Conservation (phyloP, 2,797 vertebrate species). For the Acrossocheilus wenchowensis region DNA sequence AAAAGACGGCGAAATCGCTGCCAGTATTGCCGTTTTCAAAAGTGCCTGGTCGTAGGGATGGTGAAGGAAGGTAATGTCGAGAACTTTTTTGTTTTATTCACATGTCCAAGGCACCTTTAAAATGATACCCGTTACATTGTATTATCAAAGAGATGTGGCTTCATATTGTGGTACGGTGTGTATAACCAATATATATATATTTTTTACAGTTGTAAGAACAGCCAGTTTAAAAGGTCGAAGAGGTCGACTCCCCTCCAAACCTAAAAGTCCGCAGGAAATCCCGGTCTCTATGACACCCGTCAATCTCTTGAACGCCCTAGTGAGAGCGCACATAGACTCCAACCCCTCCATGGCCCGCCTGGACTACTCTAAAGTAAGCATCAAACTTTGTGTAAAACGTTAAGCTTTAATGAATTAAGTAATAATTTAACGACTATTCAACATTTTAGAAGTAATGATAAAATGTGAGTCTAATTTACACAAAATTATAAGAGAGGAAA, state of each 20-base stretch:
- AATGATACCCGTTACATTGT: background rate
- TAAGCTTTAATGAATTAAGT: background rate
- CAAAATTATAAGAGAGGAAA: background rate
- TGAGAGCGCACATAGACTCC: slow-evolving; percentile 94
- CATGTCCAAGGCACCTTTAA: background rate
- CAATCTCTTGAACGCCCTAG: slow-evolving; percentile 87
- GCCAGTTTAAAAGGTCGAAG: slow-evolving; percentile 92
- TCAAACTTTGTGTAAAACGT: background rate
- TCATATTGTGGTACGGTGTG: background rate
- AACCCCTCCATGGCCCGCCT: slow-evolving; percentile 90
- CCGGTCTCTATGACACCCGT: slow-evolving; percentile 83
- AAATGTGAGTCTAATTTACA: background rate
- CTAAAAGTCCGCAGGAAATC: slow-evolving; percentile 85
- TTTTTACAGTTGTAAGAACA: slow-evolving; percentile 89
- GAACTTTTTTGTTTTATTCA: slow-evolving; percentile 7
- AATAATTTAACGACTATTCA: background rate
- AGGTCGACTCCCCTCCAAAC: slow-evolving; percentile 94
- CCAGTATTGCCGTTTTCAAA: slow-evolving; percentile 97
- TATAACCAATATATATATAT: background rate
- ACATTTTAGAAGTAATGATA: background rate
- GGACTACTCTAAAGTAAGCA: slow-evolving; percentile 92
- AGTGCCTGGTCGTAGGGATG: slow-evolving; percentile 96
- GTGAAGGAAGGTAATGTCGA: slow-evolving; percentile 90
- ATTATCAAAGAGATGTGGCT: background rate
- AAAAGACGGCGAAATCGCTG: slow-evolving; percentile 94